phyloP scores from a whole-genome alignment of 2,797 vertebrate species.

The Pteronotus mesoamericanus region DNA sequence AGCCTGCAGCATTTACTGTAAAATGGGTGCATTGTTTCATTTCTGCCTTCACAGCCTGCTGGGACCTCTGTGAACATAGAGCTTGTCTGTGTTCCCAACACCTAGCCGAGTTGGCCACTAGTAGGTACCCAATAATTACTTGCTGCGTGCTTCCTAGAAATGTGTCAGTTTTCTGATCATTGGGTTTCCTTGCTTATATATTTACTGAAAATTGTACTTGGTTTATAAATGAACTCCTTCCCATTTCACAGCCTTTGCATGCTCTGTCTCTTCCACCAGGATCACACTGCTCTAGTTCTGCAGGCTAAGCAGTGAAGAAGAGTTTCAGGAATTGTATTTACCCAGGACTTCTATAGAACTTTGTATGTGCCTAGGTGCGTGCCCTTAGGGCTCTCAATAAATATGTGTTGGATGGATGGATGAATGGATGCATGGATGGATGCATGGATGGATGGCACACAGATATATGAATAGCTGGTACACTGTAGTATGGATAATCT shows the following conservation, averaged over 20 bases:
- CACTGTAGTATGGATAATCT: neutral
- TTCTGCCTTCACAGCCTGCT: neutral
- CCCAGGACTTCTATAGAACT: neutral
- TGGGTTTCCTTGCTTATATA: neutral
- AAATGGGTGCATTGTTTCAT: neutral
- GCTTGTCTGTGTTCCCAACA: neutral
- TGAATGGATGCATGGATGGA: neutral
- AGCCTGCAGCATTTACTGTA: neutral
- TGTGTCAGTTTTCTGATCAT: neutral
- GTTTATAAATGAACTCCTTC: neutral
- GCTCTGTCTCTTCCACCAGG: neutral
- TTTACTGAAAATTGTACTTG: neutral
- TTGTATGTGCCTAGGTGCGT: neutral
- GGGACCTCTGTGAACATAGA: neutral
- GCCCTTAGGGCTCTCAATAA: neutral
- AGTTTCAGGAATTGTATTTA: neutral
- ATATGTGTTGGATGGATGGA: neutral
- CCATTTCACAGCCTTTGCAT: neutral
- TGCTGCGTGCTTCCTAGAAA: neutral
- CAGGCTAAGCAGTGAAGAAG: neutral
- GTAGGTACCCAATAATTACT: neutral
- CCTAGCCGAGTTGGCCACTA: neutral
- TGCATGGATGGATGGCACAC: neutral
- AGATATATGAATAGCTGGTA: neutral
- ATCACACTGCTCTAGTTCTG: neutral